Base-by-base conservation (phyloP, 2,888 invertebrate genomes). In the Cyaniris semiargus region DNA sequence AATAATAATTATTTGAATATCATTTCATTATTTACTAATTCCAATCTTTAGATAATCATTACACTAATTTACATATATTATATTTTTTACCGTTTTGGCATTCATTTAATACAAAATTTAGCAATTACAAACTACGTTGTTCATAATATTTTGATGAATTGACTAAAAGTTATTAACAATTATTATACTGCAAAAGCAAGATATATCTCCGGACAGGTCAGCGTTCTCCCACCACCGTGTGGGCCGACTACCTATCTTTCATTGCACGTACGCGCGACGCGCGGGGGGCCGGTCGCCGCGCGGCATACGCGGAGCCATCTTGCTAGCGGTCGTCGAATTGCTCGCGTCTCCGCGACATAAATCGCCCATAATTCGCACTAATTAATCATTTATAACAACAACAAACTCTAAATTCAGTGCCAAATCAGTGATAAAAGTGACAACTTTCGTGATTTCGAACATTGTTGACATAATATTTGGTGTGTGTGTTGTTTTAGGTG, bases 181-280 rank as follows among this genome's bases (percentile, higher is more conserved):
- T n/a, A n/a, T n/a, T n/a, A n/a, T 27, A 44, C 21, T 31, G 66
- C 27, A 38, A 10, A 5, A 34, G 6, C 8, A 31, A 78, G 72
- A 74, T 66, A 76, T 88, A 89, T 91, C 90, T 79, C 81, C 79
- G 79, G 88, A 88, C 79, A 44, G 74, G 80, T 87, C 86, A 78
- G 79, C 85, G 88, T 84, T 84, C 88, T 84, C 84, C 79, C 82
- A 82, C 44, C 81, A 81, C 83, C 87, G 81, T 84, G 91, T 91
- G 86, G 83, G 86, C 84, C 90, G 86, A 87, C 85, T 89, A 91
- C 92, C 94, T 94, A 94, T 94, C 94, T 94, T 94, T 94, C 94
- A 94, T 93, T 93, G 94, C 94, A 94, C 93, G 94, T 93, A 93
- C 90, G 90, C 80, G 81, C 89, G 90, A 87, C 86, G 89, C 85